Base-by-base conservation (phyloP, 92 coral and sea anemone species). In the Porites evermanni region DNA sequence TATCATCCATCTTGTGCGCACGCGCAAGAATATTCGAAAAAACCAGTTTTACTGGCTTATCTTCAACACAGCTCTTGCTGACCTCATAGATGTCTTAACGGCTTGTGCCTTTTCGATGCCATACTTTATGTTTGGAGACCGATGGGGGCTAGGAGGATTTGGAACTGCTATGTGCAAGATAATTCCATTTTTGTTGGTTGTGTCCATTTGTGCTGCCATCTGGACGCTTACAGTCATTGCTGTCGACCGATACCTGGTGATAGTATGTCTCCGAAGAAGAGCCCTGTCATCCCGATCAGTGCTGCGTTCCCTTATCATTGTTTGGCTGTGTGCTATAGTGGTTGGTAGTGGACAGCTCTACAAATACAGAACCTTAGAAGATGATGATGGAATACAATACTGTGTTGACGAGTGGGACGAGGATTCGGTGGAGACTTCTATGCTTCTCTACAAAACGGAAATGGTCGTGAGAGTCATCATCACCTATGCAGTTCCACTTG, bases 1-100 rank as follows among this genome's bases (percentile, higher is more conserved):
- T 19, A n/a, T 81, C 86, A 58, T 81, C 13, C 86, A 81, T 12
- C 56, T 81, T 70, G 77, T 81, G 78, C 86, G 86, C 69, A 81
- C 86, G 7, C 77, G 86, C 51, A 3, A 10, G 56, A 54, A 47
- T 59, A 70, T 81, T 9, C 67, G 86, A 2, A 72, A 71, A 44
- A 81, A 70, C 59, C 70, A 67, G 13, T 56, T 56, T 14, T 11
- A 56, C 14, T 56, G 61, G 61, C 61, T 56, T 56, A 56, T 56
- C 16, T 9, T 56, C 61, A 56, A 56, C 61, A 56, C 61, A 14
- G 61, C 61, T 56, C 13, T 56, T 56, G 61, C 61, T 56, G 61
- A 56, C 16, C 61, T 56, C 61, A 10, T 56, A 14, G 61, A 56
- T 56, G 61, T 9, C 11, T 7, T 56, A 56, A 56, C 61, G 16